Conservation (phyloP, 1,140 invertebrate species). For the Vanessa tameamea region DNA sequence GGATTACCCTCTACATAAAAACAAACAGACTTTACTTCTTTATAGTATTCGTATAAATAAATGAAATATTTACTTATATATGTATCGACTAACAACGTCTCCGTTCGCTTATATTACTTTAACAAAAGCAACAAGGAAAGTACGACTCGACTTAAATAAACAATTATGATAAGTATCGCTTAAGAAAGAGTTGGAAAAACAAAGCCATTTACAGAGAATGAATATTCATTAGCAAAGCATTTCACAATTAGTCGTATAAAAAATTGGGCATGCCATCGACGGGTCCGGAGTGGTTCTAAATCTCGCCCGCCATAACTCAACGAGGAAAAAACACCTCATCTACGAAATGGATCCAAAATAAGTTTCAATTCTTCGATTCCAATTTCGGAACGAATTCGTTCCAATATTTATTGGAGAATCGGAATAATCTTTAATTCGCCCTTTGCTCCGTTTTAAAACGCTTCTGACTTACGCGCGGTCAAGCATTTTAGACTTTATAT, state of each 20-base stretch:
- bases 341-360: slow-evolving; percentile 71
- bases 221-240: slow-evolving; percentile 26
- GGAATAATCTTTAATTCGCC: slow-evolving; percentile 78
- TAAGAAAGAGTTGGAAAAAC: no score
- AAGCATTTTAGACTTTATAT: slow-evolving; percentile 44
- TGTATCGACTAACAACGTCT: no score
- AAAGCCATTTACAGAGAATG: background rate
- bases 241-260: slow-evolving; percentile 24
- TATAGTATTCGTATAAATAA: no score
- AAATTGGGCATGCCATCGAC: background rate
- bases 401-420: slow-evolving; percentile 76
- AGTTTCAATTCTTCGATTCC: slow-evolving; percentile 77
- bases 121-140: no score
- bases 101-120: no score
- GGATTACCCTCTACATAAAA: no score
- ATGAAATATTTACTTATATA: no score
- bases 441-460: slow-evolving; percentile 68
- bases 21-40: no score
- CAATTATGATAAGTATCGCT: no score
- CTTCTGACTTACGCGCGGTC: slow-evolving; percentile 8
- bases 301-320: slow-evolving; percentile 54
- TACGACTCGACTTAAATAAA: no score
- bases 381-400: slow-evolving; percentile 72
- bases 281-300: slow-evolving; percentile 31
- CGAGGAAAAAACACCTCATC: slow-evolving; percentile 72